Conservation (phyloP, 2,797 vertebrate species). For the Schizopygopsis pylzovi region DNA sequence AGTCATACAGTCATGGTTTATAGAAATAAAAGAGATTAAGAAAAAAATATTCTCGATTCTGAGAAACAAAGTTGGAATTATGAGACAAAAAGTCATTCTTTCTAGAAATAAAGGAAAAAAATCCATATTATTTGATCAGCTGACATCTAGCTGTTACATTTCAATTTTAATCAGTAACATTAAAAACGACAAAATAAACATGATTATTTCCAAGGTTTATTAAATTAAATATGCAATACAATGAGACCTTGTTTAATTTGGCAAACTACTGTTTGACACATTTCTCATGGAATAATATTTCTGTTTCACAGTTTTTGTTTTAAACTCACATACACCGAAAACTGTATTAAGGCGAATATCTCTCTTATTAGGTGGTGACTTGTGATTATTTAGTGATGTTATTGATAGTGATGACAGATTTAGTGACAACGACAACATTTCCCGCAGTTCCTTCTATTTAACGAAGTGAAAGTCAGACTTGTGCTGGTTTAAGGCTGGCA, state of each 20-base stretch:
- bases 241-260: background rate
- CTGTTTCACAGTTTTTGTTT: background rate
- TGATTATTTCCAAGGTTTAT: background rate
- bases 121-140: background rate
- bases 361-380: background rate
- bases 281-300: background rate
- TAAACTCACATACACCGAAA: background rate
- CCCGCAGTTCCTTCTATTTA: background rate
- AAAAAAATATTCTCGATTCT: background rate
- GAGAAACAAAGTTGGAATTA: background rate
- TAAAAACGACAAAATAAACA: background rate
- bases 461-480: background rate
- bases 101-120: background rate
- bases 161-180: background rate
- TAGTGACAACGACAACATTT: background rate
- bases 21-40: background rate
- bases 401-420: constrained; percentile 4
- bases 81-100: background rate
- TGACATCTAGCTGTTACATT: background rate
- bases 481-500: constrained; percentile 8
- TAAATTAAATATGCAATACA: background rate
- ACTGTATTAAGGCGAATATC: background rate
- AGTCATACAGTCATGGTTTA: background rate
- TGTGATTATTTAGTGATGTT: constrained; percentile 11
- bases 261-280: background rate